phyloP scores from a whole-genome alignment of 2,888 invertebrate genomes.

The Crepidodera aurea region DNA sequence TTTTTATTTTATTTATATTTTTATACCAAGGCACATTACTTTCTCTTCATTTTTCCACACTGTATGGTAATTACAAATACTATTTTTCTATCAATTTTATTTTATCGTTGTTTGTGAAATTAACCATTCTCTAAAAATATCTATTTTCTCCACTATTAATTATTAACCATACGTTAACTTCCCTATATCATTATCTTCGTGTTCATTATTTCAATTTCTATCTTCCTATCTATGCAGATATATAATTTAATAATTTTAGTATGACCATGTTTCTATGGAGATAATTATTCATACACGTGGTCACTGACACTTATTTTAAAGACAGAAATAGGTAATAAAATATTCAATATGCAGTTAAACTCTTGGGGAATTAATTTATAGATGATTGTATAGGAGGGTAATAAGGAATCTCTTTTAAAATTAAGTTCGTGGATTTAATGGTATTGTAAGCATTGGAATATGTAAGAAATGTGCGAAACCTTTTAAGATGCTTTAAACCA shows the following conservation, averaged over 20 bases:
- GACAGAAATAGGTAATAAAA: neutral
- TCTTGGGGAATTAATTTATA: neutral
- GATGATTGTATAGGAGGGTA: neutral
- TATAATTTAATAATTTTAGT: neutral
- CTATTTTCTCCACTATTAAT: neutral
- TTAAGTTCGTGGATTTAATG: too few species aligned
- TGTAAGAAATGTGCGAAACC: too few species aligned
- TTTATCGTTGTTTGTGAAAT: too few species aligned
- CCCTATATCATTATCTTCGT: neutral
- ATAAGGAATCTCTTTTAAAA: too few species aligned
- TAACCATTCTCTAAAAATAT: neutral
- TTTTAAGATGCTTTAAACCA: too few species aligned
- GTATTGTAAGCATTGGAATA: too few species aligned
- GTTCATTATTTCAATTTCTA: constrained; percentile 3
- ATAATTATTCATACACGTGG: neutral
- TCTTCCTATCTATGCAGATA: neutral
- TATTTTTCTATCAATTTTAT: too few species aligned
- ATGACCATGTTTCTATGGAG: neutral
- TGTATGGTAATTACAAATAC: too few species aligned
- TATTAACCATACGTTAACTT: neutral
- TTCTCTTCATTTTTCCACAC: too few species aligned
- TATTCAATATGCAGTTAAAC: neutral
- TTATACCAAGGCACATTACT: too few species aligned
- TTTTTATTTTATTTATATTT: too few species aligned
- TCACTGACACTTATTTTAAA: neutral